Evolutionary conservation across 2,797 vertebrate species (phyloP), one percentile per base, ranked within the genome.

Genomic region (Acrossocheilus fasciatus): DNA sequence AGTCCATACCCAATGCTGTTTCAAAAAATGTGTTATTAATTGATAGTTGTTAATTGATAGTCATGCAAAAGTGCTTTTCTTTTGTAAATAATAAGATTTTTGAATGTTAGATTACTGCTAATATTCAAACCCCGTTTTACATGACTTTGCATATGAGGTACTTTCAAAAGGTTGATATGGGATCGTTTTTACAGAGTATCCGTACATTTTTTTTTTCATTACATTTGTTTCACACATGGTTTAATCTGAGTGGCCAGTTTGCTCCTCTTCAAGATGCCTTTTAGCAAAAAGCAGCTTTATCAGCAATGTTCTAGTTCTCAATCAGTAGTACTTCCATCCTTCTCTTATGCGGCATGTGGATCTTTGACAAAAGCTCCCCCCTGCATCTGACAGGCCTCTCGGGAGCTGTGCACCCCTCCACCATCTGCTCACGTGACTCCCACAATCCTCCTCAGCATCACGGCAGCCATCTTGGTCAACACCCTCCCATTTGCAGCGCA

Each of bases 391-490:
- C 92, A 90, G 92, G 93, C 93, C 94, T 96, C 95, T 94, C 89
- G 93, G 96, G 96, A 96, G 91, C 92, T 82, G 88, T 88, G 85
- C 64, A 95, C 94, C 95, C 93, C 89, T 88, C 89, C 95, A 96
- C 96, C 96, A 91, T 97, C 96, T 95, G 96, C 93, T 98, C 98
- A 99, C 97, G 96, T 99, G 98, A 98, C 94, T 81, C 92, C 94
- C 94, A 93, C 87, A 89, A 84, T 84, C 81, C 88, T 89, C 95
- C 94, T 95, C 96, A 96, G 95, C 96, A 90, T 87, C 89, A 88
- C 94, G 95, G 96, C 97, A 95, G 98, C 98, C 98, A 99, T 99
- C 97, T 99, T 99, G 98, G 98, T 97, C 96, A 90, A 96, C 97
- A 98, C 98, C 97, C 98, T 96, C 96, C 96, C 95, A 95, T 95